Conservation (phyloP, 2,888 invertebrate genomes). For the Dasysyrphus albostriatus region DNA sequence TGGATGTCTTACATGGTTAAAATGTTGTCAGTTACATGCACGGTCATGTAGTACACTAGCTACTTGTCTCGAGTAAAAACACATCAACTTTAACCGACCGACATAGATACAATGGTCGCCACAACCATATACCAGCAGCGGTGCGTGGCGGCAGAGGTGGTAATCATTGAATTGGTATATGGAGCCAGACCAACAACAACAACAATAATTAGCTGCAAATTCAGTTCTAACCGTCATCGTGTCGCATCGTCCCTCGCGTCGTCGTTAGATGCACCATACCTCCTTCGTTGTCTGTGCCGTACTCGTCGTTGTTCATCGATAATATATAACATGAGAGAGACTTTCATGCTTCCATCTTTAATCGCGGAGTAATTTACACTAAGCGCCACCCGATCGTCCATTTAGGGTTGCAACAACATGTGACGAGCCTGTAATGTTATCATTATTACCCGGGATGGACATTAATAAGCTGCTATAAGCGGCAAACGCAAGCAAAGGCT, state of each 20-base stretch:
- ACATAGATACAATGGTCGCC: constrained; percentile 38
- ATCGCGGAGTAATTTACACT: constrained; percentile 71
- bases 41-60: constrained; percentile 71
- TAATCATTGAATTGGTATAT: constrained; percentile 34
- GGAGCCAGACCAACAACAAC: constrained; percentile 52
- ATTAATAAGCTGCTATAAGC: constrained; percentile 65
- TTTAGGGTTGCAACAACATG: constrained; percentile 64
- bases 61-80: constrained; percentile 60
- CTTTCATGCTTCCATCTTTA: constrained; percentile 28
- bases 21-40: constrained; percentile 76
- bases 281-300: constrained; percentile 59
- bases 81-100: constrained; percentile 52
- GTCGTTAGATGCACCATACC: constrained; percentile 51
- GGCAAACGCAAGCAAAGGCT: constrained; percentile 15
- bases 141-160: constrained; percentile 50
- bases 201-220: constrained; percentile 68
- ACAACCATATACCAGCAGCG: not conserved
- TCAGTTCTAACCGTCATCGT: constrained; percentile 60
- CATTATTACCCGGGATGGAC: constrained; percentile 73
- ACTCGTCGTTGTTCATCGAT: constrained; percentile 36
- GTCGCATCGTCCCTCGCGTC: not conserved
- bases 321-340: constrained; percentile 32
- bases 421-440: constrained; percentile 68
- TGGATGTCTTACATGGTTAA: constrained; percentile 73
- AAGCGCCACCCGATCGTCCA: constrained; percentile 74